These are phyloP conservation scores for Mythimna vitellina DNA, from an alignment of 2,888 invertebrate species.

Conservation along the genomic window DNA sequence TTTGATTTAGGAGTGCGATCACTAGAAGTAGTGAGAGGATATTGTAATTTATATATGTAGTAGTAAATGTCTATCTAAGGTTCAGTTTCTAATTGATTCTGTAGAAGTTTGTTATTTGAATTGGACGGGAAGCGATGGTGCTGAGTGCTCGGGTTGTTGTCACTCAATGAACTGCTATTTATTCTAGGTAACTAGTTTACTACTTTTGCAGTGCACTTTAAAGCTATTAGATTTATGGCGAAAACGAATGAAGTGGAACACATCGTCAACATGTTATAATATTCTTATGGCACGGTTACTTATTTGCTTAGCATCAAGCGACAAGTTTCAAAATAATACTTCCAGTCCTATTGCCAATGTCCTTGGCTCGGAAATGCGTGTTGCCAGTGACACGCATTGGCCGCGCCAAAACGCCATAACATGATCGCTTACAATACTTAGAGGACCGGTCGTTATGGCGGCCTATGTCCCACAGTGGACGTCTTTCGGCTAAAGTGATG, in stretches of 20 bases:
- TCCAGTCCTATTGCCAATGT: constrained; percentile 96
- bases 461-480: too few species aligned
- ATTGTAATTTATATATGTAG: constrained; percentile 49
- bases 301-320: constrained; percentile 82
- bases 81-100: constrained; percentile 47
- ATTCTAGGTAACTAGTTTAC: constrained; percentile 35
- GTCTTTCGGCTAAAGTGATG: too few species aligned
- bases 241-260: neutral
- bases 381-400: too few species aligned
- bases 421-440: too few species aligned
- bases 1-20: constrained; percentile 48
- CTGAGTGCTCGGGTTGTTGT: constrained; percentile 19
- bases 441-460: too few species aligned
- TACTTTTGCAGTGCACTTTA: constrained; percentile 11
- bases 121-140: constrained; percentile 3
- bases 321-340: constrained; percentile 73
- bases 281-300: too few species aligned
- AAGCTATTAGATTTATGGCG: neutral
- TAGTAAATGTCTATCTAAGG: constrained; percentile 31
- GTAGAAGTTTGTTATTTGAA: constrained; percentile 43
- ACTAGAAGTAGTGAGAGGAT: constrained; percentile 34
- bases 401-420: too few species aligned
- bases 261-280: neutral
- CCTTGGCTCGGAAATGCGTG: constrained; percentile 84
- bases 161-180: constrained; percentile 26